Evolutionary conservation across 2,888 invertebrate genomes (phyloP), one percentile per base, ranked within the genome.

Genomic region (Microctonus brassicae): DNA sequence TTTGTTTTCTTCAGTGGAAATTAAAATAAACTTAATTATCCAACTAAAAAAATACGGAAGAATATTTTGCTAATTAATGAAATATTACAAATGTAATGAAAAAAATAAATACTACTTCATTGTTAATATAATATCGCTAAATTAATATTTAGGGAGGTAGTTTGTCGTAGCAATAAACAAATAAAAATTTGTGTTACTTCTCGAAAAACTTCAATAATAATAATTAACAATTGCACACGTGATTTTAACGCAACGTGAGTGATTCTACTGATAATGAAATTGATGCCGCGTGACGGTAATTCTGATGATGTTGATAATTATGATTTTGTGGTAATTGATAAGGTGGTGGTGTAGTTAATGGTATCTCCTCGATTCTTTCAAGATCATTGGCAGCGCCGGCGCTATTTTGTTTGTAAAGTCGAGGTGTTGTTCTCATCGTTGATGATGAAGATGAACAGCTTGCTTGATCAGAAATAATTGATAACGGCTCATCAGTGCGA

Each of bases 331-430:
- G 75, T 2, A 66, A 69, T 4, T 58, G 58, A 9, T 33, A 17
- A n/a, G 76, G 65, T 0, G 79, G 75, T 9, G 79, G 75, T 9
- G 90, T 83, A 70, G 79, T 83, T 52, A 86, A 77, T 17, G 92
- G 91, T 57, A 92, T 90, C 82, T 93, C 93, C 85, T 93, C 93
- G 78, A 93, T 93, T 83, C 92, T 90, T 82, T 93, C 93, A 78
- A 93, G 86, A 85, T 93, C 93, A 80, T 90, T 90, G 0, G 92
- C 91, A 24, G 93, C 92, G 22, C 93, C 93, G 4, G 91, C 91
- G 22, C 93, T 93, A 83, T 92, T 92, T 81, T 93, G 93, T 80
- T 92, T 93, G 84, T 90, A 91, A 26, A 92, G 85, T 73, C 89
- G 86, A 7, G 73, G 72, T 24, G 36, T 13, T 33, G 11, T 9